Evolutionary conservation across 2,113 vertebrate genomes (phyloP).

Genomic region (Leucosticte australis): DNA sequence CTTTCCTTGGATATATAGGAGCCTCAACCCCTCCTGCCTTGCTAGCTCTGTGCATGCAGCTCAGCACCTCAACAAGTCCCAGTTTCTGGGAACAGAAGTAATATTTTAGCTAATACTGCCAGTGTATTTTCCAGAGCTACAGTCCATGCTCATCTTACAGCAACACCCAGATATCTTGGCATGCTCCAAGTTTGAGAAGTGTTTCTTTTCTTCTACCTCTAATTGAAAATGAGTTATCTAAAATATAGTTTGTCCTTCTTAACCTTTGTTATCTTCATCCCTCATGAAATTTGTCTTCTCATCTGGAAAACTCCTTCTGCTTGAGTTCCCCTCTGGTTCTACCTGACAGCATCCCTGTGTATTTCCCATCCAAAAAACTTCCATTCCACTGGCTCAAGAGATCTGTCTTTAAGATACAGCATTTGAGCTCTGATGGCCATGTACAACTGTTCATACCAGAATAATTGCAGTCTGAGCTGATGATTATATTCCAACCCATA

Average conservation of each 20-base stretch:
- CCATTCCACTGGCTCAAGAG: neutral
- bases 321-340: neutral
- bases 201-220: neutral
- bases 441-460: neutral
- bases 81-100: neutral
- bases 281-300: neutral
- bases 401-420: neutral
- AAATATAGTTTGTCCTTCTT: neutral
- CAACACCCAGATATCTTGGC: neutral
- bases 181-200: neutral
- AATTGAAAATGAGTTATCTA: neutral
- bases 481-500: neutral
- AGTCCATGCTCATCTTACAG: neutral
- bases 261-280: neutral
- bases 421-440: neutral
- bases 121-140: neutral
- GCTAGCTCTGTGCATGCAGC: neutral
- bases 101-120: neutral
- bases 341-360: neutral
- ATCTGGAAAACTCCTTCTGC: constrained; percentile 6
- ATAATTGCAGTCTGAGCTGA: neutral
- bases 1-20: neutral
- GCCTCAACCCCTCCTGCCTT: neutral
- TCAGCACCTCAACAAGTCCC: neutral
- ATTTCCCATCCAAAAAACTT: neutral